These are phyloP conservation scores for Aphelinus certus DNA, from an alignment of 1,140 invertebrate species.

Conservation along the genomic window DNA sequence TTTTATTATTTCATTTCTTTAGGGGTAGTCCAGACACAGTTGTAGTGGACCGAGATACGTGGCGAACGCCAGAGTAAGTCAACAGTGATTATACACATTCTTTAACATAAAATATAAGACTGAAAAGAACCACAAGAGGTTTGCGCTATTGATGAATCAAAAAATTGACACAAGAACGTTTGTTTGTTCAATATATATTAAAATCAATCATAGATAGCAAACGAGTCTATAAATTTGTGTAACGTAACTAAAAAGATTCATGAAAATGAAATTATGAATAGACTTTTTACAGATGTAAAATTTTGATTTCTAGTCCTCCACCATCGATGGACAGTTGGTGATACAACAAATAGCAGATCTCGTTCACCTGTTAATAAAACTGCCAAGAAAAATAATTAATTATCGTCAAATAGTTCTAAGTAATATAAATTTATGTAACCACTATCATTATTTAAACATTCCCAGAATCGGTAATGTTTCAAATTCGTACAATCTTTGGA, in stretches of 20 bases:
- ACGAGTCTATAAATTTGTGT: too few relatives aligned
- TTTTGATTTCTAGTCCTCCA: slow-evolving; percentile 50
- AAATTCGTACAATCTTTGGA: too few relatives aligned
- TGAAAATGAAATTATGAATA: background rate
- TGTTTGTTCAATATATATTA: too few relatives aligned
- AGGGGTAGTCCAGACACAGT: slow-evolving; percentile 56
- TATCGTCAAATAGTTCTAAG: too few relatives aligned
- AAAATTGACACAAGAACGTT: too few relatives aligned
- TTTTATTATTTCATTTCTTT: slow-evolving; percentile 30
- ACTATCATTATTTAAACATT: too few relatives aligned
- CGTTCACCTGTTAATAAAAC: slow-evolving; percentile 2
- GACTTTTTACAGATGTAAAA: slow-evolving; percentile 6
- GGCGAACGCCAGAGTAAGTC: slow-evolving; percentile 57
- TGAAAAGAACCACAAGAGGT: too few relatives aligned
- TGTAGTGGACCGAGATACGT: slow-evolving; percentile 52
- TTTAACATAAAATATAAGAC: background rate
- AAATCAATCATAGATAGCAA: too few relatives aligned
- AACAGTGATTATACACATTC: slow-evolving; percentile 2
- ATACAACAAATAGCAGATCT: slow-evolving; percentile 19
- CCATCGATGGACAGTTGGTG: slow-evolving; percentile 55
- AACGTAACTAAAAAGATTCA: too few relatives aligned
- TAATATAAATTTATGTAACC: too few relatives aligned
- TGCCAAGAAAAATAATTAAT: background rate
- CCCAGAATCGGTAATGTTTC: too few relatives aligned
- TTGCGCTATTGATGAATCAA: too few relatives aligned